Evolutionary conservation across 2,113 vertebrate genomes (phyloP).

Genomic region (Bubo blakistoni): DNA sequence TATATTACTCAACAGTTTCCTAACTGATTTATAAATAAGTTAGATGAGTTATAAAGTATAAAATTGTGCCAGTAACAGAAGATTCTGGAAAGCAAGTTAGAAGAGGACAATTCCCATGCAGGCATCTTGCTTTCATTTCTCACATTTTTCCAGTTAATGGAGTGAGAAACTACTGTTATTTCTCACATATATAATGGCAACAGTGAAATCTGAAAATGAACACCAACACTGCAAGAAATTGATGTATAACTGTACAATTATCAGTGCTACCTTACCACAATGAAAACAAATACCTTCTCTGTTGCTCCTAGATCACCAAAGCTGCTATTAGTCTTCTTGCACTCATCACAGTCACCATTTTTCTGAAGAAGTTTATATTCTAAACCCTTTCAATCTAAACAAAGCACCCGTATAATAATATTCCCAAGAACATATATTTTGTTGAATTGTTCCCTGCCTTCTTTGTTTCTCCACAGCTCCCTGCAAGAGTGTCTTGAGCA

Average conservation of each 20-base stretch:
- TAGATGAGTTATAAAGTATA: background rate
- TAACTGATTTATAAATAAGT: slow-evolving; percentile 2
- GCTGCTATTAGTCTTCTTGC: background rate
- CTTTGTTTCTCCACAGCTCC: background rate
- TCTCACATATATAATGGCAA: background rate
- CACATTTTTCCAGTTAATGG: background rate
- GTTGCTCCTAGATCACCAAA: background rate
- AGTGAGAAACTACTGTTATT: background rate
- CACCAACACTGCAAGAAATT: background rate
- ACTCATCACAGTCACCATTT: accelerated
- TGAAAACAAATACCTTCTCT: background rate
- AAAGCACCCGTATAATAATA: background rate
- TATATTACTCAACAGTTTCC: slow-evolving; percentile 3
- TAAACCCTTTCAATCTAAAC: background rate
- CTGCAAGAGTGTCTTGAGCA: accelerated
- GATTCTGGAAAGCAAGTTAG: background rate
- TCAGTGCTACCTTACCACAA: background rate
- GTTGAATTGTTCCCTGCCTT: background rate
- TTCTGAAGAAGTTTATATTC: background rate
- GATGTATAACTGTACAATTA: background rate
- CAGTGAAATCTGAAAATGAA: background rate
- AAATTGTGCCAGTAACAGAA: background rate
- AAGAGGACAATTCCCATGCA: background rate
- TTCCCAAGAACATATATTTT: background rate
- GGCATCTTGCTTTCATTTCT: background rate